Base-by-base conservation (phyloP, 2,888 invertebrate species). In the Amiota communis region DNA sequence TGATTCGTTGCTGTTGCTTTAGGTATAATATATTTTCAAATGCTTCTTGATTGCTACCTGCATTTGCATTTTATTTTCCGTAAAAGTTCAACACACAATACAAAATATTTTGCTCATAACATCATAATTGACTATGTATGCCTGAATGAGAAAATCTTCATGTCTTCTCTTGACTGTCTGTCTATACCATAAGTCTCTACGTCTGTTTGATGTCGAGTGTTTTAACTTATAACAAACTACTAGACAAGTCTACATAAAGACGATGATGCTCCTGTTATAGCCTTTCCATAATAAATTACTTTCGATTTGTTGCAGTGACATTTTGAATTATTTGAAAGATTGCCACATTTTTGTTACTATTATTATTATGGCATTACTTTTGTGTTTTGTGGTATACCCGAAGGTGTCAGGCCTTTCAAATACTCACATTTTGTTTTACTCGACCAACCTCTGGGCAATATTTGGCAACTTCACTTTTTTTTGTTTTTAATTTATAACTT, bases 281-380 rank as follows among this genome's bases (percentile, higher is more conserved):
- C n/a, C 36, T 36, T 68, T 56, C 13, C 68, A 69, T 53, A 69
- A 78, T 75, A 79, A 83, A 84, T 83, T 72, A 76, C 77, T 76
- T 80, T 79, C 83, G 82, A 84, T 86, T 85, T 85, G 82, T 80
- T 78, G 74, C 80, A 76, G 76, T 80, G 83, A 83, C 82, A 80
- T 81, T 84, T 86, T 86, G 82, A 86, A 78, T 84, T 84, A 86
- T 86, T 81, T 81, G 86, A 70, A 46, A 70, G 46, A 47, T 70
- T 56, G 49, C 67, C n/a, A 49, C 67, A 15, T 48, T 12, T 20
- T 56, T 36, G 17, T 57, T 53, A 17, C 49, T 67, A 46, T 6
- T 17, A 65, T 65, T 47, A 65, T 49, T 65, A 11, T 48, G 1
- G 15, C 65, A 65, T 65, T 65, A 65, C 48, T 48, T 65, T 65